Base-by-base conservation (phyloP, 1,140 invertebrate species). In the Anadara kagoshimensis region DNA sequence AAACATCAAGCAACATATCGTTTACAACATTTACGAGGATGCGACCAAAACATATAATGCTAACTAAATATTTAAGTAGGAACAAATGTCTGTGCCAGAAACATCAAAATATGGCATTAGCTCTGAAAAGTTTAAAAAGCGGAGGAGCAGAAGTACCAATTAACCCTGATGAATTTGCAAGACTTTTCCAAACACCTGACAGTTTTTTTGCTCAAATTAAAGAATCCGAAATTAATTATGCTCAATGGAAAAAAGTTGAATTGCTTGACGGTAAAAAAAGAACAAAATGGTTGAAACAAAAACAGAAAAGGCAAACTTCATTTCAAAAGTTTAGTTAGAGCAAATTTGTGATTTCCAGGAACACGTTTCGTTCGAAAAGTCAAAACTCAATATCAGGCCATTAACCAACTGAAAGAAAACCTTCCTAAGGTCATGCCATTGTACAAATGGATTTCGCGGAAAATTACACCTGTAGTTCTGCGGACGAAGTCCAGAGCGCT, bases 381-480 rank as follows among this genome's bases (percentile, higher is more conserved):
- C n/a, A 68, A 69, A 57, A 1, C 64, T 5, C 78, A 79, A 44
- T 77, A 74, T 45, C 67, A 69, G 22, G 63, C 67, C 16, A 47
- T 75, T 12, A 12, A 47, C 22, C 51, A 61, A 18, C 59, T 79
- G 8, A 79, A 79, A 47, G 20, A 59, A 24, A 57, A 58, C 18
- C 44, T 77, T 14, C 68, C 71, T 14, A 14, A 0, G 36, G 53
- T 22, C 26, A 71, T 43, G 41, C 68, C 8, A 63, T 79, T 22
- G 41, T 76, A 0, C 78, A 79, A 18, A 79, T 79, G 75, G 78
- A 79, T 58, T 77, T 77, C 62, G 68, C 71, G 5, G 75, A 77
- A 56, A 79, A 74, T 26, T 74, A 51, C 56, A 22, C 43, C 0
- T 78, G 76, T 24, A 12, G 22, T 16, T 45, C 56, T 22, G 67